Evolutionary conservation across 2,797 vertebrate species (phyloP).

Genomic region (Discoglossus pictus): DNA sequence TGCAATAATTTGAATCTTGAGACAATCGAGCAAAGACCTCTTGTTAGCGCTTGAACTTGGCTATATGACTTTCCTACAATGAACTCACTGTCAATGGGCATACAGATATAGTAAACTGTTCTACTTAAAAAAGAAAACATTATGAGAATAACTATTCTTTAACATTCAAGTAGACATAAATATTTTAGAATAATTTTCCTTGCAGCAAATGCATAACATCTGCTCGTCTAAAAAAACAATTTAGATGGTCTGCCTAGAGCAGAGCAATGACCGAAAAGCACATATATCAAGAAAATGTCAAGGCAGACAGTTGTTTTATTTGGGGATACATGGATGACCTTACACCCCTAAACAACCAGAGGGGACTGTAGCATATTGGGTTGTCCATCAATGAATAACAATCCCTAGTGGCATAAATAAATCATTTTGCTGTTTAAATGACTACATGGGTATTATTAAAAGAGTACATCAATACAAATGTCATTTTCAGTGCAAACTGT

Average conservation of each 20-base stretch:
- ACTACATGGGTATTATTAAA: background rate
- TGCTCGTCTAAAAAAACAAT: slow-evolving; percentile 43
- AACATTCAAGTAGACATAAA: slow-evolving; percentile 36
- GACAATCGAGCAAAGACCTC: too few species aligned
- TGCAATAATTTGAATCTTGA: too few species aligned
- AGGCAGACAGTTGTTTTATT: slow-evolving; percentile 28
- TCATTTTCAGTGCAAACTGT: too few species aligned
- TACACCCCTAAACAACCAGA: background rate
- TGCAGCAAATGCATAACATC: slow-evolving; percentile 37
- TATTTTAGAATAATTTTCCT: slow-evolving; percentile 31
- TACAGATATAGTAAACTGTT: background rate
- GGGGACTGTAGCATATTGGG: slow-evolving; percentile 7
- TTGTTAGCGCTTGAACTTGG: too few species aligned
- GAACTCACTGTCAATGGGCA: background rate
- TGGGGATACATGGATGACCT: slow-evolving; percentile 33
- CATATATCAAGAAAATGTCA: slow-evolving; percentile 41
- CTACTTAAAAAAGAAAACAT: slow-evolving; percentile 6
- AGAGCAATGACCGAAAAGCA: slow-evolving; percentile 6
- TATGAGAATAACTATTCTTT: slow-evolving; percentile 36
- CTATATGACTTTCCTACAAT: too few species aligned
- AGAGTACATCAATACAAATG: background rate
- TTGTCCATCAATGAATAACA: too few species aligned
- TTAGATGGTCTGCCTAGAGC: slow-evolving; percentile 42
- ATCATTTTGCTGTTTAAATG: background rate
- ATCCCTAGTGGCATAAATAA: background rate